Evolutionary conservation across 2,113 vertebrate genomes (phyloP).

Genomic region (Tapirus terrestris): DNA sequence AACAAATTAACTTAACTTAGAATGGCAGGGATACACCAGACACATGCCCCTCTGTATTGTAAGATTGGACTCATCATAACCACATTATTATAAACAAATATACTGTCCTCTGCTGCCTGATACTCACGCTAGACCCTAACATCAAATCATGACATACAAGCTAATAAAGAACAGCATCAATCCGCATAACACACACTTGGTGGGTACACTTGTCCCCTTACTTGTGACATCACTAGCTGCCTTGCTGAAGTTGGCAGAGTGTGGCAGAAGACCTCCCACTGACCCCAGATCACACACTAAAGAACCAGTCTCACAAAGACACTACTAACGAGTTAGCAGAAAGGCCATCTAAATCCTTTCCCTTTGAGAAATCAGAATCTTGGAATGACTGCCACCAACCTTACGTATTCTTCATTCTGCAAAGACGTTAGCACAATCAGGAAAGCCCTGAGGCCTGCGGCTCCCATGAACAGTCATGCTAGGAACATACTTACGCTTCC

Average conservation of each 20-base stretch:
- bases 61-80: background rate
- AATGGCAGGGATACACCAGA: background rate
- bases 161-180: background rate
- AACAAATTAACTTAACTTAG: background rate
- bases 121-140: background rate
- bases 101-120: background rate
- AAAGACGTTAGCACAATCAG: background rate
- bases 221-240: background rate
- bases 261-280: background rate
- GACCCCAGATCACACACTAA: background rate
- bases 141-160: background rate
- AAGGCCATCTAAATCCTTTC: background rate
- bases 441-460: background rate
- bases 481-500: background rate
- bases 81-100: background rate
- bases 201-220: background rate
- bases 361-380: conserved; percentile 16
- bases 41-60: background rate
- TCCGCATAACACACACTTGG: background rate
- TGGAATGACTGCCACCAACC: background rate
- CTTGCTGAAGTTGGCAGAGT: background rate
- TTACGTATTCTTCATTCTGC: background rate
- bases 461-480: background rate
- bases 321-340: background rate
- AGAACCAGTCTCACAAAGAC: background rate